Conservation (phyloP, 2,113 vertebrate species). For the Heterocephalus glaber region DNA sequence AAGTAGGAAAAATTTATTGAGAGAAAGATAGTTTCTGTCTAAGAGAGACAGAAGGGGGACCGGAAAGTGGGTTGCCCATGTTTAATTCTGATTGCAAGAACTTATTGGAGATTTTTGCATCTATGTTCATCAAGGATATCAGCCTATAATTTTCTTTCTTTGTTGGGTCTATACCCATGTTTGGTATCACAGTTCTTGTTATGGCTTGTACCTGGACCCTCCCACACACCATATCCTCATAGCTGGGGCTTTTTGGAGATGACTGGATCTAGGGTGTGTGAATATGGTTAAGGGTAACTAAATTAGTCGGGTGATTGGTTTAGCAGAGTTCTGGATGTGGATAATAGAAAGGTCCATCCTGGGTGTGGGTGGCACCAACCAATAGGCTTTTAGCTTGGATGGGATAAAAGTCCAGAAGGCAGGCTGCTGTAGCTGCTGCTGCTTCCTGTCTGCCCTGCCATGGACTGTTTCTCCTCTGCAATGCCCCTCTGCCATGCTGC, state of each 20-base stretch:
- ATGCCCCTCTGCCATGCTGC: not conserved
- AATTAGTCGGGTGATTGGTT: not conserved
- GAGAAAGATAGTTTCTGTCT: too few species aligned
- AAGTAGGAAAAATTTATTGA: too few species aligned
- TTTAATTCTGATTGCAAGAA: not conserved
- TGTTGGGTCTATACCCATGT: not conserved
- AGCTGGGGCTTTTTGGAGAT: not conserved
- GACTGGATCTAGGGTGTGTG: not conserved
- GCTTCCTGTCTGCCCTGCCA: not conserved
- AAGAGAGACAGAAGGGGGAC: too few species aligned
- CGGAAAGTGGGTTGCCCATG: too few species aligned
- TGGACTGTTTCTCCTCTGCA: not conserved
- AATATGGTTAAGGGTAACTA: not conserved
- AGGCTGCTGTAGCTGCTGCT: not conserved
- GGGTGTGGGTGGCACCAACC: not conserved
- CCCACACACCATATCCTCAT: not conserved
- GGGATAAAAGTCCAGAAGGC: not conserved
- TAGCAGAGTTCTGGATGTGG: not conserved
- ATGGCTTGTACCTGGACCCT: not conserved
- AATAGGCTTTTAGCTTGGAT: not conserved
- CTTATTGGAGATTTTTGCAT: not conserved
- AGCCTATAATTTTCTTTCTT: not conserved
- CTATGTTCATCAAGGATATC: not conserved
- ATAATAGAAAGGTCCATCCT: not conserved
- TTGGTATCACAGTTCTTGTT: not conserved